Evolutionary conservation across 2,888 invertebrate species (phyloP), one percentile per base, ranked within the genome.

Genomic region (Microplitis deprimator): DNA sequence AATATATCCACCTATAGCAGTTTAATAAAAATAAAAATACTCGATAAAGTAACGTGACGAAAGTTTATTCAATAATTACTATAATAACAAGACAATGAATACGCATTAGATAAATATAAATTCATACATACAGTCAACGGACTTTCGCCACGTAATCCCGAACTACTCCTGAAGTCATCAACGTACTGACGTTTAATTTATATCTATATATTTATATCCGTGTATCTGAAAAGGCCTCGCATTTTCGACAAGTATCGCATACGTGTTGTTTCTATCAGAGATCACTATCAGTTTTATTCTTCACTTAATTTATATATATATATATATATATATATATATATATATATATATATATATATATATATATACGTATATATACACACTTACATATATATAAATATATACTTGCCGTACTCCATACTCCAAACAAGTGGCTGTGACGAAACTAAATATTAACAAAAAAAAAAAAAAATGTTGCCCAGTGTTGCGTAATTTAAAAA

Each of bases 161-260:
- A 62, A 76, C 17, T 41, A 39, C 39, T 10, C 39, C 8, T 65
- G 6, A 13, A 41, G n/a, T 40, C n/a, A 38, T 64, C 8, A 20
- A 5, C 17, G 13, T 29, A 38, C 84, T 83, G 84, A 85, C 84
- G 84, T 65, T 29, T 65, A 8, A 62, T n/a, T n/a, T 62, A 62
- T 62, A 29, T 29, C 29, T 29, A 29, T 29, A 29, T 29, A 29
- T 29, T 29, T 29, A 2, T 29, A 29, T 29, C 29, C 29, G 29
- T 29, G 29, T 29, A 29, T 29, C 29, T 29, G 29, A 29, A 29
- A 29, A 29, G 29, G 29, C 29, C 29, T 29, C 29, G 29, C 29
- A 29, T 29, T 29, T 29, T 29, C 29, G 29, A 29, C 29, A 29
- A 29, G 29, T 29, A 29, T 29, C 29, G 4, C 29, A 29, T 29